Conservation (phyloP, 2,797 vertebrate species). For the Phrynocephalus forsythii region DNA sequence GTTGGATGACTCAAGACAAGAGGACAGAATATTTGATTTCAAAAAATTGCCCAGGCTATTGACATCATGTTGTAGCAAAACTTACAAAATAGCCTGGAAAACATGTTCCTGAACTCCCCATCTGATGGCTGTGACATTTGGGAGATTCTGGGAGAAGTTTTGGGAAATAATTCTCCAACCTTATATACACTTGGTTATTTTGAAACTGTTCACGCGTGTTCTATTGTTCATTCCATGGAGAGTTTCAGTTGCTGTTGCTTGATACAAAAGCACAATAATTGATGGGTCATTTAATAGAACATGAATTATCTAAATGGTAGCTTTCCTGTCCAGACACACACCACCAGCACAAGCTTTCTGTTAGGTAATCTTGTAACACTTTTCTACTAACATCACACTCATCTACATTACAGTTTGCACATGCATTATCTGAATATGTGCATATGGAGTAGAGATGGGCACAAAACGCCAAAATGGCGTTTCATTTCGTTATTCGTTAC, state of each 20-base stretch:
- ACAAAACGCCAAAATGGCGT: too few species aligned
- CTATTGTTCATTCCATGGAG: background rate
- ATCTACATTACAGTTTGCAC: background rate
- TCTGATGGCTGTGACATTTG: too few species aligned
- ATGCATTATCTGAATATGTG: background rate
- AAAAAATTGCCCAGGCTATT: too few species aligned
- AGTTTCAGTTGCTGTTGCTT: background rate
- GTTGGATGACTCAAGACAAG: too few species aligned
- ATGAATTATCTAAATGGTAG: background rate
- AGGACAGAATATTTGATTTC: too few species aligned
- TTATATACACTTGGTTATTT: background rate
- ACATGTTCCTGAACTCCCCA: too few species aligned
- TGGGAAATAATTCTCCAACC: too few species aligned
- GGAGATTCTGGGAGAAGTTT: too few species aligned
- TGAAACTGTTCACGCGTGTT: background rate
- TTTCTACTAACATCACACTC: background rate
- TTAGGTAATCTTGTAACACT: background rate
- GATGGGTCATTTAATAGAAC: background rate
- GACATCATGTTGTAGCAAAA: too few species aligned
- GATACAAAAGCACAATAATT: background rate
- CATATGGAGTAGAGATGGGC: background rate
- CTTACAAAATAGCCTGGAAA: too few species aligned
- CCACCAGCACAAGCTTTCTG: background rate
- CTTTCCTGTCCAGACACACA: too few species aligned
- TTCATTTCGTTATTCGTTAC: too few species aligned